A percentile compares a stretch with the other conserved stretches of the same genome.
These are phyloP conservation scores for Sphaerodactylus townsendi DNA, from an alignment of 2,113 vertebrate genomes.

Conservation along the genomic window DNA sequence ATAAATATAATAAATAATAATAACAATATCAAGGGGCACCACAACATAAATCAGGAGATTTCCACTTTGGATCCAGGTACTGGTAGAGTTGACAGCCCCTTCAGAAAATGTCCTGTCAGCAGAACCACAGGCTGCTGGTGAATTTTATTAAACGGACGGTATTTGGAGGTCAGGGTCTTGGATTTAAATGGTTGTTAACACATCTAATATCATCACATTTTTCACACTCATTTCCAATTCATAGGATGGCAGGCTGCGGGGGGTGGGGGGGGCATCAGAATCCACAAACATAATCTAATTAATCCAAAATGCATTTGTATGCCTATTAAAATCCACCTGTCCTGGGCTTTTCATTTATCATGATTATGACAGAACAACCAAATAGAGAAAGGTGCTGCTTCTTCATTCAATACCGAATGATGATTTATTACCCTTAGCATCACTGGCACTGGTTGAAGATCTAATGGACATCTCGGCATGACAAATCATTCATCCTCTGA, in stretches of 20 bases:
- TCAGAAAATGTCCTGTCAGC: background rate
- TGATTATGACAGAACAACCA: constrained; percentile 72
- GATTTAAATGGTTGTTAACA: background rate
- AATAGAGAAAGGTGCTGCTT: constrained; percentile 68
- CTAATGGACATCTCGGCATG: constrained; percentile 70
- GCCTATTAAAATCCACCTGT: constrained; percentile 80
- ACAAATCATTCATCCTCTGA: constrained; percentile 61
- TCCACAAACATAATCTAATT: constrained; percentile 76
- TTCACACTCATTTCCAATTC: constrained; percentile 52
- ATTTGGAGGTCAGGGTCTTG: background rate
- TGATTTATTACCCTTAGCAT: constrained; percentile 74
- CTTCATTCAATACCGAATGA: constrained; percentile 70
- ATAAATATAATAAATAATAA: too few relatives aligned
- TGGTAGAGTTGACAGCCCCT: background rate
- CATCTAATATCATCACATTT: constrained; percentile 16
- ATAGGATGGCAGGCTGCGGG: constrained; percentile 37
- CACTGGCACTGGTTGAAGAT: constrained; percentile 68
- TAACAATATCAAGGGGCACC: too few relatives aligned
- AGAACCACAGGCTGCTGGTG: background rate
- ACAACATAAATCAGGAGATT: too few relatives aligned
- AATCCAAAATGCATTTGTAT: constrained; percentile 72
- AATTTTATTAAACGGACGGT: background rate
- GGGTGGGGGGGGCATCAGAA: background rate
- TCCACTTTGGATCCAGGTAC: background rate
- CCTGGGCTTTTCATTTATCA: constrained; percentile 77